phyloP scores from a whole-genome alignment of 53 echinoderm and acorn worm species.

The Holothuria leucospilota region DNA sequence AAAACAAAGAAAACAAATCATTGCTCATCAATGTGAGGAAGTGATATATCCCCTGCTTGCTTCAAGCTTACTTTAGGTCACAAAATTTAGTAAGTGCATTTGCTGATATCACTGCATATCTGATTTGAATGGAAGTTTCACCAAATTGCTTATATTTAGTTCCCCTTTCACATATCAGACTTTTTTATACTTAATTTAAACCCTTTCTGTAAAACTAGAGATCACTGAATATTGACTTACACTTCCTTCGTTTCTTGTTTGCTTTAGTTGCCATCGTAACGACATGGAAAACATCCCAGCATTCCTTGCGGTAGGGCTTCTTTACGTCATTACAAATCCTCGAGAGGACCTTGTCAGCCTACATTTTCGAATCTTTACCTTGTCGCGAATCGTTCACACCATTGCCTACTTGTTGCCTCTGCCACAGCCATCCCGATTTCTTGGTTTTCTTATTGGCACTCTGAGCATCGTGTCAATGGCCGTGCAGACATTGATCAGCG shows the following conservation, averaged over 20 bases:
- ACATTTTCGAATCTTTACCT: slow-evolving; percentile 64
- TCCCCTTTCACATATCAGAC: no score
- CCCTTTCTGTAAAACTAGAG: no score
- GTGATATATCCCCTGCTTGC: no score
- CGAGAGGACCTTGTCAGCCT: slow-evolving; percentile 44
- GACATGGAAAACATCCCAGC: slow-evolving; percentile 82
- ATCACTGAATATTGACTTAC: neutral
- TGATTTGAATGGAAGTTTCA: no score
- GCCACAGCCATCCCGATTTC: slow-evolving; percentile 67
- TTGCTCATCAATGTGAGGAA: no score
- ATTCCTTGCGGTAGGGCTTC: slow-evolving; percentile 70
- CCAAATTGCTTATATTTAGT: no score
- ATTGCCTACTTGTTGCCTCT: slow-evolving; percentile 66
- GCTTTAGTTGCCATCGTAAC: slow-evolving; percentile 62
- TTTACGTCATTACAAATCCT: slow-evolving; percentile 65
- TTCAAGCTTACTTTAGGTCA: no score
- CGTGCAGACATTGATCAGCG: slow-evolving; percentile 25
- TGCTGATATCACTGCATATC: no score
- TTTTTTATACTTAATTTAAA: no score
- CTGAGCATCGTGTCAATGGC: slow-evolving; percentile 70
- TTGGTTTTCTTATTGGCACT: slow-evolving; percentile 59
- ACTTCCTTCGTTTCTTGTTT: neutral
- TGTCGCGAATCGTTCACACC: slow-evolving; percentile 67
- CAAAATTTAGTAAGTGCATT: no score
- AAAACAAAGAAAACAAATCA: no score